Evolutionary conservation across 1,140 invertebrate genomes (phyloP).

Genomic region (Drosophila malerkotliana): DNA sequence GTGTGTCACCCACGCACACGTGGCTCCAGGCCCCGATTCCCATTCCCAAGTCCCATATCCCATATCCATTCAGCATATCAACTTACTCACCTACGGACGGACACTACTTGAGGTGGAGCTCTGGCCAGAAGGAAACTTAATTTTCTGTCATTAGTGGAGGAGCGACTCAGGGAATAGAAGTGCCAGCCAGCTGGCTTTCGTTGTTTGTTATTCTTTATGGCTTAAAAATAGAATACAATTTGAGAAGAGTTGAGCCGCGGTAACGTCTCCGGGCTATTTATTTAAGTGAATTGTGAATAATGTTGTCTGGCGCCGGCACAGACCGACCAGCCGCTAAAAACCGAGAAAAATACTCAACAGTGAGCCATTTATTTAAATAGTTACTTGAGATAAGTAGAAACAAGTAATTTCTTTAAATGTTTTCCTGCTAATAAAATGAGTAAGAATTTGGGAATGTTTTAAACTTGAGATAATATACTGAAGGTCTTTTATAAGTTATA

Average conservation of each 20-base stretch:
- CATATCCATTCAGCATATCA: slow-evolving; percentile 27
- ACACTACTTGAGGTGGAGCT: not conserved
- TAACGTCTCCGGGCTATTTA: slow-evolving; percentile 44
- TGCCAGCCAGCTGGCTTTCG: slow-evolving; percentile 27
- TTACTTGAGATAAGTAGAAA: not conserved
- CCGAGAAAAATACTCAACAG: slow-evolving; percentile 10
- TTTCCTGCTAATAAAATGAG: not conserved
- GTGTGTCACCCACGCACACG: slow-evolving; percentile 61
- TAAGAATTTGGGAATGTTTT: not conserved
- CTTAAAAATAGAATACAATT: slow-evolving; percentile 50
- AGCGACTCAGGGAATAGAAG: slow-evolving; percentile 39
- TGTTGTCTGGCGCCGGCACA: slow-evolving; percentile 52
- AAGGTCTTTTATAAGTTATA: too few relatives aligned
- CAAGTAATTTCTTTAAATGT: too few relatives aligned
- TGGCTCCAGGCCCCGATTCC: slow-evolving; percentile 31
- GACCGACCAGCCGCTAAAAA: slow-evolving; percentile 14
- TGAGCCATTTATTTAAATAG: not conserved
- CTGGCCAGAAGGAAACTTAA: slow-evolving; percentile 35
- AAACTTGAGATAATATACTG: too few relatives aligned
- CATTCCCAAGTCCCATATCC: slow-evolving; percentile 2
- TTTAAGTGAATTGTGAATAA: slow-evolving; percentile 63
- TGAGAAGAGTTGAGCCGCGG: slow-evolving; percentile 7
- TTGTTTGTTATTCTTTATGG: slow-evolving; percentile 19
- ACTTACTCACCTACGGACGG: slow-evolving; percentile 49
- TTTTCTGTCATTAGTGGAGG: slow-evolving; percentile 49